These are phyloP conservation scores for Pissodes strobi DNA, from an alignment of 1,140 invertebrate genomes.

Conservation along the genomic window DNA sequence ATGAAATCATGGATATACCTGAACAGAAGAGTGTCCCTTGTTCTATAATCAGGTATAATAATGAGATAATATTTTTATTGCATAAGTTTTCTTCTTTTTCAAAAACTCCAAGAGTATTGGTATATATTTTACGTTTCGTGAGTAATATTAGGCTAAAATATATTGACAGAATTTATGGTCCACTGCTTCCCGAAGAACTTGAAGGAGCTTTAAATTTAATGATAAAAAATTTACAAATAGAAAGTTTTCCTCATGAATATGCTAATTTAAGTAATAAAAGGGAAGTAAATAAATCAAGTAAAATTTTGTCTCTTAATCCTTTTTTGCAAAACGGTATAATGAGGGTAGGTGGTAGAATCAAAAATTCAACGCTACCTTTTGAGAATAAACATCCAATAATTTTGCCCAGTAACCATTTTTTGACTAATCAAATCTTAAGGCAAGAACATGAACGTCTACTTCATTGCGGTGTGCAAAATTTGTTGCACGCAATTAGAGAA, in stretches of 20 bases:
- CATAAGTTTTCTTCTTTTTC: slow-evolving; percentile 21
- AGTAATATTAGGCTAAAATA: slow-evolving; percentile 3
- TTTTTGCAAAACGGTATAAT: slow-evolving; percentile 41
- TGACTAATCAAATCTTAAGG: slow-evolving; percentile 32
- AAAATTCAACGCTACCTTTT: slow-evolving; percentile 31
- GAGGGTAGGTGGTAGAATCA: slow-evolving; percentile 44
- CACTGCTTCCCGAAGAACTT: slow-evolving; percentile 6
- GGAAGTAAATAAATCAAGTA: slow-evolving; percentile 10
- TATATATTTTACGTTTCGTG: slow-evolving; percentile 15
- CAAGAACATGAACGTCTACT: slow-evolving; percentile 38
- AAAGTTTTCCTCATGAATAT: slow-evolving; percentile 29
- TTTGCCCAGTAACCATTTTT: slow-evolving; percentile 26
- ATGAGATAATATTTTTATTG: slow-evolving; percentile 4
- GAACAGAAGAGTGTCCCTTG: not conserved
- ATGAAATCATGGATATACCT: not conserved
- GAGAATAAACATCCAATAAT: slow-evolving; percentile 38
- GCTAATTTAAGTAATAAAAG: slow-evolving; percentile 10
- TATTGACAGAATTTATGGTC: not conserved
- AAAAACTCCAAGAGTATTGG: slow-evolving; percentile 7
- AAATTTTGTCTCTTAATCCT: no score
- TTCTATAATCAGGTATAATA: not conserved
- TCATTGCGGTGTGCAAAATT: no score
- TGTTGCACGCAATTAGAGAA: no score
- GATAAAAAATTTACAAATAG: slow-evolving; percentile 21
- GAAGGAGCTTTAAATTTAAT: not conserved